These are phyloP conservation scores for Bryconaethiops microstoma DNA, from an alignment of 2,797 vertebrate species.

Conservation along the genomic window DNA sequence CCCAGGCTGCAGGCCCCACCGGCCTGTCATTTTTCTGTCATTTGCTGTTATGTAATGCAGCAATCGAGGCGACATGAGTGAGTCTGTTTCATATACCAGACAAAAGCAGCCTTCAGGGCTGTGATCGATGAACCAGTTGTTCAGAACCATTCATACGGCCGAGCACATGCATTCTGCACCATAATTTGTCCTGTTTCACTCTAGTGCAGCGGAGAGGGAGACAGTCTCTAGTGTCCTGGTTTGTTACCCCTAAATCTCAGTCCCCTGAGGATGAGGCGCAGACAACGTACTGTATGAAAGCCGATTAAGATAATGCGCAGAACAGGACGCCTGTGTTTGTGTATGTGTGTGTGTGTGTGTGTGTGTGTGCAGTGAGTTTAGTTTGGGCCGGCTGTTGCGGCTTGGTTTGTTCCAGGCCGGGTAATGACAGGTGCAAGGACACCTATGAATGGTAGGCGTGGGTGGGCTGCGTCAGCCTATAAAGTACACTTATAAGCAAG, in stretches of 20 bases:
- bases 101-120: too few species aligned
- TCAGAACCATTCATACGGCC: not conserved
- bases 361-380: slow-evolving; percentile 11
- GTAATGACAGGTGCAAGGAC: not conserved
- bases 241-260: slow-evolving; percentile 29
- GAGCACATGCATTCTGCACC: not conserved
- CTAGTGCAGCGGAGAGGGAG: slow-evolving; percentile 9
- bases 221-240: not conserved
- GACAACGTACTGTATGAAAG: slow-evolving; percentile 30
- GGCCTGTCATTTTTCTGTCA: too few species aligned
- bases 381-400: not conserved
- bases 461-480: not conserved
- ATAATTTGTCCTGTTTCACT: not conserved
- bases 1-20: too few species aligned
- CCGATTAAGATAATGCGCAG: slow-evolving; percentile 57
- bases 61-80: too few species aligned
- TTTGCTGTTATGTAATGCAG: too few species aligned
- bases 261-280: slow-evolving; percentile 21
- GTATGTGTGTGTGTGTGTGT: too few species aligned
- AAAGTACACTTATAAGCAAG: not conserved
- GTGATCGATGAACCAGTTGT: too few species aligned
- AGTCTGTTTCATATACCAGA: not conserved
- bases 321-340: not conserved
- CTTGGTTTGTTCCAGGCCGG: not conserved
- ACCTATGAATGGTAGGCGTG: too few species aligned